phyloP scores from a whole-genome alignment of 2,888 invertebrate species.

The Diploptera punctata region DNA sequence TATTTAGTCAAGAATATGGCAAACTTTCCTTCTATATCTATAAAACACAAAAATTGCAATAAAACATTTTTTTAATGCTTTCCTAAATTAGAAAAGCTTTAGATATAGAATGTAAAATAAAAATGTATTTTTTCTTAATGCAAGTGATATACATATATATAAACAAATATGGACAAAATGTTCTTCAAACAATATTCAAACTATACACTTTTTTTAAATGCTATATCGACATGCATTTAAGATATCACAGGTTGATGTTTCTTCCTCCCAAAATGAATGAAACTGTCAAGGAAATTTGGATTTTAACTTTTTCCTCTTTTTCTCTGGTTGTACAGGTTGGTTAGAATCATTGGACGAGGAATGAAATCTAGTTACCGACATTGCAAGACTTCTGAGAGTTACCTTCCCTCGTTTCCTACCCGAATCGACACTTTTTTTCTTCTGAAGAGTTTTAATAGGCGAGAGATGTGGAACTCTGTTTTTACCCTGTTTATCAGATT shows the following conservation, averaged over 20 bases:
- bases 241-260: constrained; percentile 18
- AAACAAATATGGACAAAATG: background rate
- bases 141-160: background rate
- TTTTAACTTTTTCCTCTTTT: constrained; percentile 1
- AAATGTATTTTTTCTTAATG: background rate
- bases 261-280: background rate
- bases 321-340: background rate
- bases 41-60: too few species aligned
- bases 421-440: background rate
- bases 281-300: background rate
- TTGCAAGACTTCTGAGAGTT: background rate
- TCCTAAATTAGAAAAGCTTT: background rate
- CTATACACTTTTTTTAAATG: background rate
- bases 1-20: too few species aligned
- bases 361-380: background rate
- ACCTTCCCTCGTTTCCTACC: background rate
- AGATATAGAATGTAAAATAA: background rate
- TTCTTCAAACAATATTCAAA: constrained; percentile 1
- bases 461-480: background rate
- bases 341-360: background rate
- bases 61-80: too few species aligned
- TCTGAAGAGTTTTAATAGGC: background rate
- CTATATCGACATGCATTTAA: background rate
- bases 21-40: too few species aligned
- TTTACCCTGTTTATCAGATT: constrained; percentile 18